Base-by-base conservation (phyloP, 1,140 invertebrate genomes). In the Trigoniulus corallinus region DNA sequence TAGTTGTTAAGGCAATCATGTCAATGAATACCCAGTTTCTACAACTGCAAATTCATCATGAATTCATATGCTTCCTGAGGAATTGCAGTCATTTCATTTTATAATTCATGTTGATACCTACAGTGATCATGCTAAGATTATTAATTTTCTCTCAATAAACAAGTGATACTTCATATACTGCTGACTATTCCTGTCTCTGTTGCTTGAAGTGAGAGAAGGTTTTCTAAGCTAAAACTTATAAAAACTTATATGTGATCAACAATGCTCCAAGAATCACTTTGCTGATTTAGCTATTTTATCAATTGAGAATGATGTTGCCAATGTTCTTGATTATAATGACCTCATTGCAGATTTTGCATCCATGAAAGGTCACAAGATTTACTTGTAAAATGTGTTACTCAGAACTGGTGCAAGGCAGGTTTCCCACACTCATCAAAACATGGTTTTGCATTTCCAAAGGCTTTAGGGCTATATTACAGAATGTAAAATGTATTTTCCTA, bases 151-250 rank as follows among this genome's bases (percentile, higher is more conserved):
- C 15, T 7, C 15, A 34, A 34, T 7, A 15, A 34, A 34, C 15
- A 34, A 34, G 7, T 15, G 7, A 7, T 34, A 34, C 15, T 34
- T 7, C 29, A 34, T 7, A 34, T 34, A 7, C 29, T 34, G 29
- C 15, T 60, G 12, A 59, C 57, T 48, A 26, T 56, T 53, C 47
- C 54, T 7, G 51, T 60, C 20, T 57, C 34, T 48, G 48, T 56
- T 27, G 52, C 57, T 23, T 48, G 44, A 27, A 48, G 24, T 13
- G 57, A 59, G 37, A 53, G 55, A 46, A 54, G 54, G 20, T 59
- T 59, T 41, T 60, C 56, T 15, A 57, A 59, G 48, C 46, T 59
- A 41, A 60, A 59, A 48, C 29, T 60, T 22, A 55, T 60, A 23
- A 56, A 56, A 55, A 59, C 58, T 51, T 56, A 59, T 52, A 47